Evolutionary conservation across 2,888 invertebrate species (phyloP).

Genomic region (Hirtodrosophila duncani): DNA sequence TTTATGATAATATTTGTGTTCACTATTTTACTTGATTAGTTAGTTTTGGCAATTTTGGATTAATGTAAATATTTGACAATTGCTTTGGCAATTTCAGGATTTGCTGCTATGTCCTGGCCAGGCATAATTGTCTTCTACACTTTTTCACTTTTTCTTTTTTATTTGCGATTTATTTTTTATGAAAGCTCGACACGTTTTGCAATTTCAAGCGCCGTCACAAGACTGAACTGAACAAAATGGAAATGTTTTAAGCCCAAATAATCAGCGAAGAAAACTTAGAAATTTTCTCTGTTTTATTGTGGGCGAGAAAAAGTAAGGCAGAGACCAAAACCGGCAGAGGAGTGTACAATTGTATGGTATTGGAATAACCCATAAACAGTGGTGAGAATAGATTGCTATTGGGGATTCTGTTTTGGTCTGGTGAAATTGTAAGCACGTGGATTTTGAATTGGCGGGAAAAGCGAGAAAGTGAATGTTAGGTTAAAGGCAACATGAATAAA

Average conservation of each 20-base stretch:
- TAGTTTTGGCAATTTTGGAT: too few species aligned
- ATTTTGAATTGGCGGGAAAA: slow-evolving; percentile 15
- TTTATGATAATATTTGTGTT: too few species aligned
- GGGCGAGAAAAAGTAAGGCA: slow-evolving; percentile 21
- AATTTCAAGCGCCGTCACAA: slow-evolving; percentile 58
- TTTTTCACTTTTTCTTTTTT: too few species aligned
- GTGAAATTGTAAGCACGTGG: too few species aligned
- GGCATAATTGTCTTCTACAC: too few species aligned
- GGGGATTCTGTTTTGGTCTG: too few species aligned
- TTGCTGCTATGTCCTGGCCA: slow-evolving; percentile 9
- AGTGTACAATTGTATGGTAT: slow-evolving; percentile 49
- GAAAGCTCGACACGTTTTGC: slow-evolving; percentile 50
- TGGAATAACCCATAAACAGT: slow-evolving; percentile 40
- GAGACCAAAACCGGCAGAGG: slow-evolving; percentile 28
- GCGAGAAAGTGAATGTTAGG: too few species aligned
- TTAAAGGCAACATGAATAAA: too few species aligned
- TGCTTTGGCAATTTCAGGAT: too few species aligned
- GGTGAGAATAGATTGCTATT: slow-evolving; percentile 37
- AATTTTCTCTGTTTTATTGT: slow-evolving; percentile 58
- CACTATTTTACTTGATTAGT: too few species aligned
- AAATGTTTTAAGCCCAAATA: slow-evolving; percentile 51
- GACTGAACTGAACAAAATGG: slow-evolving; percentile 67
- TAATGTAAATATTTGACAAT: too few species aligned
- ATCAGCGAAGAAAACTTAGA: slow-evolving; percentile 71
- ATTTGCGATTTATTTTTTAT: not conserved